phyloP scores from a whole-genome alignment of 2,888 invertebrate species.

The Aquatica leii region DNA sequence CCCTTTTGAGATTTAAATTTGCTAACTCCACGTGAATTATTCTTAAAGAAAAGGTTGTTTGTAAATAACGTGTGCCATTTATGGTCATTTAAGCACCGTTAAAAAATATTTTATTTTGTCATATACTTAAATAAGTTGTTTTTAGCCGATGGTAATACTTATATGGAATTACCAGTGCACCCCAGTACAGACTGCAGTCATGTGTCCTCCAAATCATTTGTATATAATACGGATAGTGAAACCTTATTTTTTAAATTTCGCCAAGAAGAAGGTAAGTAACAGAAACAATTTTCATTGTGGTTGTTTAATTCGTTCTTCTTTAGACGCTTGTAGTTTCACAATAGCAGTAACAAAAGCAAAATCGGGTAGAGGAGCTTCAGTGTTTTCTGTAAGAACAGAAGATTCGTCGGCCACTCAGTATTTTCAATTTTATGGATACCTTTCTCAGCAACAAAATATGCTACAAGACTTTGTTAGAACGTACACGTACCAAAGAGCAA shows the following conservation, averaged over 20 bases:
- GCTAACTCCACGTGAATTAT: too few relatives aligned
- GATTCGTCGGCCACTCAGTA: slow-evolving; percentile 98
- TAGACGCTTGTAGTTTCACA: slow-evolving; percentile 79
- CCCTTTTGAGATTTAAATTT: too few relatives aligned
- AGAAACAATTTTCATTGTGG: neutral
- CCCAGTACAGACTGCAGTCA: slow-evolving; percentile 75
- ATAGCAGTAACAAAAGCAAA: slow-evolving; percentile 77
- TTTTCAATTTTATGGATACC: slow-evolving; percentile 99
- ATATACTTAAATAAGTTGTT: neutral
- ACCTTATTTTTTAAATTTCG: slow-evolving; percentile 75
- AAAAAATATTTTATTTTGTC: too few relatives aligned
- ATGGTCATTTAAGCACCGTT: too few relatives aligned
- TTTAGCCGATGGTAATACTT: slow-evolving; percentile 52
- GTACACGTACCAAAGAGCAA: slow-evolving; percentile 97
- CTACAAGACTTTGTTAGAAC: slow-evolving; percentile 99
- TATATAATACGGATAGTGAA: slow-evolving; percentile 77
- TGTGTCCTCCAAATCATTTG: slow-evolving; percentile 73
- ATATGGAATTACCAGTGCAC: slow-evolving; percentile 76
- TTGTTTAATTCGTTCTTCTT: slow-evolving; percentile 13
- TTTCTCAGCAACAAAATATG: slow-evolving; percentile 99
- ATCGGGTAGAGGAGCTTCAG: slow-evolving; percentile 78
- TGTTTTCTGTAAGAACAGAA: slow-evolving; percentile 95
- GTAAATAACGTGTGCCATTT: too few relatives aligned
- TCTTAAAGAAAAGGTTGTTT: too few relatives aligned
- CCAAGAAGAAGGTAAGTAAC: slow-evolving; percentile 64